phyloP scores from a whole-genome alignment of 2,888 invertebrate genomes.

The Rhaphigaster nebulosa region DNA sequence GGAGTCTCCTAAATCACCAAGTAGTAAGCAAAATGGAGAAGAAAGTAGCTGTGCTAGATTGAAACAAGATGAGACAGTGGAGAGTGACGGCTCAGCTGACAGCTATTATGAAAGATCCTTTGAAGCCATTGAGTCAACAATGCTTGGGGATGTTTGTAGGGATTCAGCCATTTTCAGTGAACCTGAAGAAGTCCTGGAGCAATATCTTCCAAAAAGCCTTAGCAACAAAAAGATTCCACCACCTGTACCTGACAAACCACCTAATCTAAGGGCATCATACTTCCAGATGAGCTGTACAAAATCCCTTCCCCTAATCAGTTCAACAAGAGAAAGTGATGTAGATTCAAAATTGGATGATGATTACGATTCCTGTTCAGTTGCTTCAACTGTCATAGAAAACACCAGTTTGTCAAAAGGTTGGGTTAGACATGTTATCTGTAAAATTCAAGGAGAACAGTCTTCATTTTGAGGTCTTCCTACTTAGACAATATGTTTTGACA shows the following conservation, averaged over 20 bases:
- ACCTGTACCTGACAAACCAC: constrained; percentile 77
- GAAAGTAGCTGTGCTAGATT: constrained; percentile 62
- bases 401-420: constrained; percentile 73
- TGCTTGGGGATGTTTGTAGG: constrained; percentile 78
- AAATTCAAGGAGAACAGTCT: constrained; percentile 65
- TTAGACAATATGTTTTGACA: constrained; percentile 25
- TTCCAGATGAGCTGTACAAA: constrained; percentile 64
- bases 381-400: constrained; percentile 69
- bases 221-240: constrained; percentile 71
- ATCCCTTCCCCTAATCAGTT: constrained; percentile 48
- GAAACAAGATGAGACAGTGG: constrained; percentile 66
- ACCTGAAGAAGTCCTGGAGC: constrained; percentile 72
- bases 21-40: constrained; percentile 62
- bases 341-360: constrained; percentile 68
- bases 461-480: constrained; percentile 31
- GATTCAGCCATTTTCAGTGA: constrained; percentile 90
- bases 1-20: constrained; percentile 71
- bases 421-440: constrained; percentile 77
- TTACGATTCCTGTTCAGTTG: constrained; percentile 69
- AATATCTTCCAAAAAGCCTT: constrained; percentile 62
- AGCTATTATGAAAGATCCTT: constrained; percentile 84
- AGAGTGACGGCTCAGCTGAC: constrained; percentile 73
- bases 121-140: constrained; percentile 80
- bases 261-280: constrained; percentile 65
- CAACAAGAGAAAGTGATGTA: constrained; percentile 56